Evolutionary conservation across 2,888 invertebrate species (phyloP).

Genomic region (Parthenolecanium corni): DNA sequence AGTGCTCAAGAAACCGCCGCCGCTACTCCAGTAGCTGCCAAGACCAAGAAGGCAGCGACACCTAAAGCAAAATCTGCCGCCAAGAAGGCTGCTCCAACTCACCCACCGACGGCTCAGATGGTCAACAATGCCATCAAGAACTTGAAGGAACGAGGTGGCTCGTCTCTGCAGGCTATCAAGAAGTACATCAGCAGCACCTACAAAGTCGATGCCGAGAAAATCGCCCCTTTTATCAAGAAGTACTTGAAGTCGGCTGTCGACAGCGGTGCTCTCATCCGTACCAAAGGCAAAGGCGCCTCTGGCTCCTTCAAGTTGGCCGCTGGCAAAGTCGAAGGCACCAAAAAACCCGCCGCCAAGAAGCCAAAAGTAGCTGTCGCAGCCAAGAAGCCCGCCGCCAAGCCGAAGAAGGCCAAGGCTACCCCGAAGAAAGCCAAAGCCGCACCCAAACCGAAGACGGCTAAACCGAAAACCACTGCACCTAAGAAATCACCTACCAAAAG

Average conservation of each 20-base stretch:
- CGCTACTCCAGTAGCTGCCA: constrained; percentile 31
- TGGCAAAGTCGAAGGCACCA: neutral
- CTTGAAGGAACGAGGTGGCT: constrained; percentile 48
- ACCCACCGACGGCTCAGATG: constrained; percentile 46
- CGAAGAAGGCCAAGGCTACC: constrained; percentile 1
- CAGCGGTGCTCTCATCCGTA: constrained; percentile 43
- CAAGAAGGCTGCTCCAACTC: constrained; percentile 38
- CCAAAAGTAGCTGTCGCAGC: neutral
- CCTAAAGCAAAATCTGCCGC: constrained; percentile 32
- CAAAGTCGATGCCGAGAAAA: constrained; percentile 48
- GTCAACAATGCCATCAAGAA: constrained; percentile 45
- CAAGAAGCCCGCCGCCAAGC: constrained; percentile 1
- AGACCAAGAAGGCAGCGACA: constrained; percentile 33
- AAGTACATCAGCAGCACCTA: constrained; percentile 51
- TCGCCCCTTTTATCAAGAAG: constrained; percentile 48
- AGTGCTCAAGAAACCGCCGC: constrained; percentile 31
- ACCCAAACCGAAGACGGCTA: neutral
- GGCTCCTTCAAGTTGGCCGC: constrained; percentile 42
- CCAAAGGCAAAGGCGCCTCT: constrained; percentile 46
- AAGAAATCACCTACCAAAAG: constrained; percentile 12
- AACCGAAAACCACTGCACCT: neutral
- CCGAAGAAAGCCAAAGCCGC: constrained; percentile 5
- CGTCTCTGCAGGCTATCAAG: constrained; percentile 48
- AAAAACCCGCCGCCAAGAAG: constrained; percentile 5
- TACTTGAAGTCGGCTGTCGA: constrained; percentile 48